Percentiles rank a stretch among this genome's conserved stretches.
Conservation (phyloP, 2,113 vertebrate genomes). For the Urocynchramus pylzowi region DNA sequence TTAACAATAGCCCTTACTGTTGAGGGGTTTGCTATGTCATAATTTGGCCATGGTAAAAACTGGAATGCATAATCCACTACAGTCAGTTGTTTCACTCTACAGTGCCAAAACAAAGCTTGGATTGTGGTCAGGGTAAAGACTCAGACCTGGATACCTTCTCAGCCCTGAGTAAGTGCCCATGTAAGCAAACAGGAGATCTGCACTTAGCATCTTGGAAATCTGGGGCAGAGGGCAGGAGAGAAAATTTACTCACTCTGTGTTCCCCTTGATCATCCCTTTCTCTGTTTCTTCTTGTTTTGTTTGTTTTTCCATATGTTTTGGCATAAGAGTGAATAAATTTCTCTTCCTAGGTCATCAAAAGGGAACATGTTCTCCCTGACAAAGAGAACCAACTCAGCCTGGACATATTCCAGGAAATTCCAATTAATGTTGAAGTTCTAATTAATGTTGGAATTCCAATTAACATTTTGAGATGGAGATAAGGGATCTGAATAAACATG, state of each 20-base stretch:
- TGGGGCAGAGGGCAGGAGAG: not conserved
- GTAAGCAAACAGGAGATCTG: not conserved
- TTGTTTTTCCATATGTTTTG: not conserved
- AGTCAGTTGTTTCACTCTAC: conserved; percentile 1
- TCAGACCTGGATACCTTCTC: not conserved
- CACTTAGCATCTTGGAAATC: not conserved
- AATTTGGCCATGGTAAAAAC: not conserved
- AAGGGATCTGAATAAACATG: not conserved
- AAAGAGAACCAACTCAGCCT: not conserved
- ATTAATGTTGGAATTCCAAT: conserved; percentile 13
- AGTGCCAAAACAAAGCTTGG: conserved; percentile 26
- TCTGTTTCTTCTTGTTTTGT: not conserved
- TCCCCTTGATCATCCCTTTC: not conserved
- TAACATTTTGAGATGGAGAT: not conserved
- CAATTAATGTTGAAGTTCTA: not conserved
- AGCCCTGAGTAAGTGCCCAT: not conserved
- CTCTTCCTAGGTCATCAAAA: not conserved
- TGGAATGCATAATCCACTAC: not conserved
- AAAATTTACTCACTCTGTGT: not conserved
- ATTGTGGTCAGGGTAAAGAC: not conserved
- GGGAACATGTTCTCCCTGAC: not conserved
- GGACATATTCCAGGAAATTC: not conserved
- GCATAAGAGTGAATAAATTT: not conserved
- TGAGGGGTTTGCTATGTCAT: not conserved
- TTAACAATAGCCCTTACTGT: conserved; percentile 49